phyloP scores from a whole-genome alignment of 1,140 invertebrate species.

The Mactra quadrangularis region DNA sequence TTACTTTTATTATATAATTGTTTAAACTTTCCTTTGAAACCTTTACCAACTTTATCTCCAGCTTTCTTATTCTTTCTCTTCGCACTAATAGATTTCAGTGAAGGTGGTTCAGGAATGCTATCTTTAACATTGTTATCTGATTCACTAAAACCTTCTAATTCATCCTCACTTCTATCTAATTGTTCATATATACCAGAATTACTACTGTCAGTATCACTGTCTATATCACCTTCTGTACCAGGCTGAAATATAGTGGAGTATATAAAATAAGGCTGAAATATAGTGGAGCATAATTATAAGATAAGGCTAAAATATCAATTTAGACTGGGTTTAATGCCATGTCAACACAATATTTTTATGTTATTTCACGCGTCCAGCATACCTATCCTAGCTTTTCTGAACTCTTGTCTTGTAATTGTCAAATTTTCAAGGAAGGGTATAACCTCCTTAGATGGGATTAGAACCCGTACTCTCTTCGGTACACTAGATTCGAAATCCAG shows the following conservation, averaged over 20 bases:
- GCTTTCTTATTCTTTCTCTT: constrained; percentile 58
- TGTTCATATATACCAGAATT: constrained; percentile 55
- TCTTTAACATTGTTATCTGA: constrained; percentile 38
- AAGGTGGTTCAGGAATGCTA: constrained; percentile 36
- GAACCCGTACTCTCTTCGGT: too few relatives aligned
- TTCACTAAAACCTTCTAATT: constrained; percentile 1
- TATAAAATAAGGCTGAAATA: too few relatives aligned
- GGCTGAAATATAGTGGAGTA: constrained; percentile 48
- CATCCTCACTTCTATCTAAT: constrained; percentile 10
- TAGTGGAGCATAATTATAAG: too few relatives aligned
- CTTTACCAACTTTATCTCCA: constrained; percentile 18
- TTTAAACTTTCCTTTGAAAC: constrained; percentile 47
- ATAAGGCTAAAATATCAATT: too few relatives aligned
- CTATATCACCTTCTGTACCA: constrained; percentile 60
- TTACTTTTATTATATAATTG: constrained; percentile 45
- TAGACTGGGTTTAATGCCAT: too few relatives aligned
- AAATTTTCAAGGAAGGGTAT: too few relatives aligned
- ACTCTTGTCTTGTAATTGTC: too few relatives aligned
- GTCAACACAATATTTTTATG: too few relatives aligned
- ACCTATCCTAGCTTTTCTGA: too few relatives aligned
- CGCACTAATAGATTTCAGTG: neutral
- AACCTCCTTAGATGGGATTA: too few relatives aligned
- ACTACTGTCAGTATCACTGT: constrained; percentile 55
- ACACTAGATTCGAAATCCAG: too few relatives aligned
- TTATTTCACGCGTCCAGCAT: too few relatives aligned